These are phyloP conservation scores for Trematocara variabile DNA, from an alignment of 2,113 vertebrate genomes.

Conservation along the genomic window DNA sequence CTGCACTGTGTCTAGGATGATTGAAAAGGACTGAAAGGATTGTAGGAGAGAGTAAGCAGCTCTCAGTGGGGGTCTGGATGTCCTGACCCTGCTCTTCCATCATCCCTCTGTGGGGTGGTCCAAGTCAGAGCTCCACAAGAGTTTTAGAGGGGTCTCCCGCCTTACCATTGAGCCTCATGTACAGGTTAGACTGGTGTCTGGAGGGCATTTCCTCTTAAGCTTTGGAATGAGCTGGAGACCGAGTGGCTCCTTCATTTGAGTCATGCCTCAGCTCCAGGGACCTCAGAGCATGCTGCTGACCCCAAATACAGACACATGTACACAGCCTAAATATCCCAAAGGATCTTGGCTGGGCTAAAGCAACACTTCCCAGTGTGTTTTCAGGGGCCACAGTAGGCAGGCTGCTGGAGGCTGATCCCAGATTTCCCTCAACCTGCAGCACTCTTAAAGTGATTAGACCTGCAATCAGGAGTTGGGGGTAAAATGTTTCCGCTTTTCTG, in stretches of 20 bases:
- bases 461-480: conserved; percentile 56
- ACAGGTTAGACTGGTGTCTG: conserved; percentile 27
- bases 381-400: conserved; percentile 54
- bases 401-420: conserved; percentile 55
- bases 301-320: conserved; percentile 32
- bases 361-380: conserved; percentile 62
- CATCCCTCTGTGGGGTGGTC: conserved; percentile 44
- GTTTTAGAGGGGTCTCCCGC: conserved; percentile 7
- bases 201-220: conserved; percentile 38
- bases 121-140: background rate
- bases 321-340: conserved; percentile 18
- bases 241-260: conserved; percentile 61
- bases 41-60: conserved; percentile 53
- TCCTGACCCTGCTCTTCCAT: conserved; percentile 27
- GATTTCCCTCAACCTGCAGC: conserved; percentile 56
- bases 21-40: conserved; percentile 53
- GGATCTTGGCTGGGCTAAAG: conserved; percentile 59
- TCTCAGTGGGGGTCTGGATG: conserved; percentile 29
- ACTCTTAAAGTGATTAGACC: conserved; percentile 67
- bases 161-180: conserved; percentile 20
- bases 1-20: conserved; percentile 61
- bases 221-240: conserved; percentile 41
- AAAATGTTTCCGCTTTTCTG: conserved; percentile 57
- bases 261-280: conserved; percentile 39
- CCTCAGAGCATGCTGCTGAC: conserved; percentile 25